Conservation (phyloP, 2,797 vertebrate genomes). For the Buceros bicornis region DNA sequence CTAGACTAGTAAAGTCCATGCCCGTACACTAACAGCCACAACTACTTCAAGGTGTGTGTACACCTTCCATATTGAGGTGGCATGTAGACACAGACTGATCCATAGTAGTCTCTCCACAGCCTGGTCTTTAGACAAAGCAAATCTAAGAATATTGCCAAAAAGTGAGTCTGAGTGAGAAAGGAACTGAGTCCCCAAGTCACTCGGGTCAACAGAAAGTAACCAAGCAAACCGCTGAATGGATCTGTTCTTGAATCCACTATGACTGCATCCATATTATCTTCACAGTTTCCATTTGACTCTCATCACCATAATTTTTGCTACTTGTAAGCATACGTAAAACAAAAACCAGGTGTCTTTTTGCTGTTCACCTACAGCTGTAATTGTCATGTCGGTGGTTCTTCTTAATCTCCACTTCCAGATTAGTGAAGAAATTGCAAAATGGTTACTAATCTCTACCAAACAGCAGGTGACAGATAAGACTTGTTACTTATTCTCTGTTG, state of each 20-base stretch:
- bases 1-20: background rate
- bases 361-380: background rate
- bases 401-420: background rate
- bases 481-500: background rate
- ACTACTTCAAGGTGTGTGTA: background rate
- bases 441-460: background rate
- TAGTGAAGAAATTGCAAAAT: background rate
- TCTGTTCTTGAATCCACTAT: background rate
- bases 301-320: background rate
- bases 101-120: background rate
- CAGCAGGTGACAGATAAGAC: background rate
- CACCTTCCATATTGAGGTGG: background rate
- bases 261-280: background rate
- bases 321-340: background rate
- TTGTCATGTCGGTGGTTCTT: background rate
- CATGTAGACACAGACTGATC: background rate
- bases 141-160: background rate
- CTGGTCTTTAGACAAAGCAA: background rate
- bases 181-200: background rate
- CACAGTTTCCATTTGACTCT: background rate
- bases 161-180: background rate
- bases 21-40: background rate
- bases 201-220: background rate
- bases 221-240: background rate
- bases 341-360: background rate